Evolutionary conservation across 2,113 vertebrate species (phyloP).

Genomic region (Probosciger aterrimus): DNA sequence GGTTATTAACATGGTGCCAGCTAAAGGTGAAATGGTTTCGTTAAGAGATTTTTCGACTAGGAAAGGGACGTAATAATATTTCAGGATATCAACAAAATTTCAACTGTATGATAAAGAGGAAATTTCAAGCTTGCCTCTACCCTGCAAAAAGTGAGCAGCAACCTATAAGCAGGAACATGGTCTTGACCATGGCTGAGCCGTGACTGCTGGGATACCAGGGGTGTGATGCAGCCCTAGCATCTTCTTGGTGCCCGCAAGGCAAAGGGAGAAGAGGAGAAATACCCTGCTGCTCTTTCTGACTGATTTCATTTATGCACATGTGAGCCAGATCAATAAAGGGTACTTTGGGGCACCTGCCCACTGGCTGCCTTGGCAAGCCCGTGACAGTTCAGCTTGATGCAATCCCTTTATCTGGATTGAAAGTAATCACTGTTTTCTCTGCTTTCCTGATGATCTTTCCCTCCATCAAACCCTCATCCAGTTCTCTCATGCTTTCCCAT

Average conservation of each 20-base stretch:
- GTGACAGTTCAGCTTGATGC: not conserved
- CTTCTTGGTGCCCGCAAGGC: not conserved
- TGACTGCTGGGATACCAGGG: not conserved
- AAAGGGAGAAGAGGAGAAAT: not conserved
- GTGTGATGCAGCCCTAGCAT: accelerated
- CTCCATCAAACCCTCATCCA: not conserved
- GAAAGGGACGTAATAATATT: not conserved
- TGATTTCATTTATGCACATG: not conserved
- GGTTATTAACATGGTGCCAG: not conserved
- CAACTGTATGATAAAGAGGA: not conserved
- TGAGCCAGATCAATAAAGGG: not conserved
- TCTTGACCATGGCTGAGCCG: not conserved
- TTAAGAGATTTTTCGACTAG: not conserved
- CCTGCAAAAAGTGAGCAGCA: not conserved
- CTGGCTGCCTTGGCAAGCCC: not conserved
- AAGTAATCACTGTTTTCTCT: not conserved
- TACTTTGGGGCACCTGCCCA: accelerated
- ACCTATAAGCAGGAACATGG: not conserved
- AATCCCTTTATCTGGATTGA: not conserved
- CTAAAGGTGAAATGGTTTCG: not conserved
- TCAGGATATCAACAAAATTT: not conserved
- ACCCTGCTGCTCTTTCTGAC: not conserved
- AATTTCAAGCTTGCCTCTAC: not conserved
- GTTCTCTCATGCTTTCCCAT: not conserved
- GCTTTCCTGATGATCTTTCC: not conserved